Evolutionary conservation across 2,113 vertebrate species (phyloP).

Genomic region (Sylvietta virens): DNA sequence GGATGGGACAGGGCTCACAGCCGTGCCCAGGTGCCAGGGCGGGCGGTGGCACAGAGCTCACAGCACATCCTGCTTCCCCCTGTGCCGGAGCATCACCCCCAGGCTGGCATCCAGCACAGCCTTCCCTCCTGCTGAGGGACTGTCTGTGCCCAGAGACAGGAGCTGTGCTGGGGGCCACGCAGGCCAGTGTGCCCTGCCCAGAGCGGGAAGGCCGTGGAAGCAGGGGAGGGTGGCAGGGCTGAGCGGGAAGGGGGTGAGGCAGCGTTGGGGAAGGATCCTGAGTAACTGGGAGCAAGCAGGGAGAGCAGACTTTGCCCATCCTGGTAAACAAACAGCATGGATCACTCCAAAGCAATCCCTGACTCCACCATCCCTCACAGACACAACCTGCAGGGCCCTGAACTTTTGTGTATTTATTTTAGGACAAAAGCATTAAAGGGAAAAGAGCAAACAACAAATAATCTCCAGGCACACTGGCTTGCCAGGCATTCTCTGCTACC

Average conservation of each 20-base stretch:
- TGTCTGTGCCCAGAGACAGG: too few species aligned
- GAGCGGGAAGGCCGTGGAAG: background rate
- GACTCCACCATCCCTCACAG: background rate
- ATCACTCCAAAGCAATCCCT: background rate
- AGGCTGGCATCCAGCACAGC: accelerated
- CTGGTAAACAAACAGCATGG: conserved; percentile 9
- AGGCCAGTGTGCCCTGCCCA: background rate
- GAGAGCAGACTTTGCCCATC: conserved; percentile 23
- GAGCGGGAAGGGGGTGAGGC: background rate
- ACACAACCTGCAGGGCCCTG: conserved; percentile 24
- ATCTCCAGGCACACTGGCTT: background rate
- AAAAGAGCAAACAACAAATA: conserved; percentile 45
- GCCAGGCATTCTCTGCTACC: background rate
- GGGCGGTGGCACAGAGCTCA: background rate
- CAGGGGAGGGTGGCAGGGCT: background rate
- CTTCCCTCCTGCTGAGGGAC: background rate
- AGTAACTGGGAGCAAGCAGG: background rate
- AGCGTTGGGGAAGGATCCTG: background rate
- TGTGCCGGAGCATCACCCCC: background rate
- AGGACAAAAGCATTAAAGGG: background rate
- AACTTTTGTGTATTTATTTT: conserved; percentile 40
- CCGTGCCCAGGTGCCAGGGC: background rate
- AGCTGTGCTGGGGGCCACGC: background rate
- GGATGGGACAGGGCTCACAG: background rate
- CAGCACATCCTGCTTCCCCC: background rate